A percentile compares a stretch with the other conserved stretches of the same genome.
phyloP scores from a whole-genome alignment of 2,888 invertebrate genomes.

The Podabrus alpinus region DNA sequence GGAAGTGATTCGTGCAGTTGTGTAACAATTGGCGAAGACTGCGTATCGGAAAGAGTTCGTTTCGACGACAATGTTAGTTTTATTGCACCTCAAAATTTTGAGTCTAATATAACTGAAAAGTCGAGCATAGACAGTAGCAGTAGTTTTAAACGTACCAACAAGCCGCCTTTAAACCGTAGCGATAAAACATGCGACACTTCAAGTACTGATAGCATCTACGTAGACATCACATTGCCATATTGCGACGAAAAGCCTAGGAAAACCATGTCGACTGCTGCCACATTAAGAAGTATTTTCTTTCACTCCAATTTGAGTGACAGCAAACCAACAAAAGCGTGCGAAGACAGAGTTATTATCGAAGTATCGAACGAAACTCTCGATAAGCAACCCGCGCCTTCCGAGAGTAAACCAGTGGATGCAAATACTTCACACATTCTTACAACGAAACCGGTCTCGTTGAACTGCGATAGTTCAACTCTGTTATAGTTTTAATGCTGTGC shows the following conservation, averaged over 20 bases:
- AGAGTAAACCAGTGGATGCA: conserved; percentile 7
- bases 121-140: conserved; percentile 53
- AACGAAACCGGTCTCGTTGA: conserved; percentile 26
- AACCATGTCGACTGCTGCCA: conserved; percentile 57
- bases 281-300: conserved; percentile 60
- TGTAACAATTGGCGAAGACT: conserved; percentile 57
- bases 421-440: conserved; percentile 17
- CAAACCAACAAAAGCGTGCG: conserved; percentile 46
- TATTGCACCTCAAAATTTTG: conserved; percentile 53
- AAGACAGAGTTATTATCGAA: conserved; percentile 51
- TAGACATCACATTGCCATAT: conserved; percentile 47
- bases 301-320: conserved; percentile 49
- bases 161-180: conserved; percentile 21
- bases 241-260: conserved; percentile 49
- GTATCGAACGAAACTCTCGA: conserved; percentile 51
- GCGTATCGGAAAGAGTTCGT: conserved; percentile 65
- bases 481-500: conserved; percentile 30
- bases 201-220: conserved; percentile 52
- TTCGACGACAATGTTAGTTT: conserved; percentile 69
- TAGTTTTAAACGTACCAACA: conserved; percentile 48
- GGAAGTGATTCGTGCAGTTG: conserved; percentile 56
- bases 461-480: conserved; percentile 23
- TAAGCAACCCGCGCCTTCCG: conserved; percentile 19
- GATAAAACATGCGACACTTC: conserved; percentile 46
- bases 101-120: conserved; percentile 52